Base-by-base conservation (phyloP, 2,113 vertebrate genomes). In the Gymnocephalus cernua region DNA sequence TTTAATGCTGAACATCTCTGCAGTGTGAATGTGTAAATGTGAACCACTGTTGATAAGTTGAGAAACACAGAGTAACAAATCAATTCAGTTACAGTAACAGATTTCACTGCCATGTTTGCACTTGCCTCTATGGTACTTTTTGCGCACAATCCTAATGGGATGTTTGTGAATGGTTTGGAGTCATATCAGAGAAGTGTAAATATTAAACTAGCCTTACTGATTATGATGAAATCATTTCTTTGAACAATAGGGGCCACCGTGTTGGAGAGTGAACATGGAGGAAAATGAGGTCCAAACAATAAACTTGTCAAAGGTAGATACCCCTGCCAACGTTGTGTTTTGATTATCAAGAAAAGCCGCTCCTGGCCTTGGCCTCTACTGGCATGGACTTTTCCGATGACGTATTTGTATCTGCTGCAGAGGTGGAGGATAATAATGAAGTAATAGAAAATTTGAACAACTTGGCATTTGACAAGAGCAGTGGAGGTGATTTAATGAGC, bases 391-490 rank as follows among this genome's bases (percentile, higher is more conserved):
- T 74, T 88, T 87, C 85, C 87, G 6, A 71, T 87, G 85, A 93
- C 44, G 74, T 84, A 67, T 80, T 77, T 74, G 48, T 83, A 83
- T 91, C 79, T 86, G 75, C 79, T 65, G 56, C 62, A 65, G 76
- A 85, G 38, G 59, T 79, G 29, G 41, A 85, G 45, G 68, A 75
- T 77, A 80, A 86, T 82, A 86, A 86, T 93, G 83, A 87, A 78
- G 85, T 86, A 78, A 89, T 79, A 88, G 86, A 88, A 91, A 65
- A 57, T 89, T 8, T 84, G 68, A 86, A 75, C 72, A 85, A 85
- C 75, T 71, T 89, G 89, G 81, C 78, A 74, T 67, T 53, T 47
- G 50, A 80, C 21, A 12, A 76, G 50, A 82, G 69, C 69, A 68
- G 32, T 77, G 58, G 77, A 86, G 77, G 81, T 83, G 72, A 81